These are phyloP conservation scores for Pagrus major DNA, from an alignment of 2,113 vertebrate species.

Conservation along the genomic window DNA sequence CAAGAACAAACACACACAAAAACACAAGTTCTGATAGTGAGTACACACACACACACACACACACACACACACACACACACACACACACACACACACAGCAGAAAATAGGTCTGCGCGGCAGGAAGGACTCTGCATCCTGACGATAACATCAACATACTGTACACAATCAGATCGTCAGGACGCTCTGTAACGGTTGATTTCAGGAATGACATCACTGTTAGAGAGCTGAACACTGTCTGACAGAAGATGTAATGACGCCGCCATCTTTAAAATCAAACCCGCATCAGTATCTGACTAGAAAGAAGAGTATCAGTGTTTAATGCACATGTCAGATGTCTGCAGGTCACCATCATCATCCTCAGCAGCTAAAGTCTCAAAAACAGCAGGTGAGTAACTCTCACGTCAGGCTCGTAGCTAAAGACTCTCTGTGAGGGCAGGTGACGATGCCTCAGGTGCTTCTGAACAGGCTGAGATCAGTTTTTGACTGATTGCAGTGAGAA, in stretches of 20 bases:
- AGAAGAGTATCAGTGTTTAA: not conserved
- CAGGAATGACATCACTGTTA: not conserved
- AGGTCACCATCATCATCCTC: not conserved
- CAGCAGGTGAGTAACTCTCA: not conserved
- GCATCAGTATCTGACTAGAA: not conserved
- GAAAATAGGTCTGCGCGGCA: conserved; percentile 34
- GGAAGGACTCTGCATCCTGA: conserved; percentile 72
- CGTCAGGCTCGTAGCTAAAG: not conserved
- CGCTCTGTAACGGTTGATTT: not conserved
- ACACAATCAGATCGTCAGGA: not conserved
- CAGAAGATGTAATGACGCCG: no score
- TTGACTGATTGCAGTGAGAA: not conserved
- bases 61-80: not conserved
- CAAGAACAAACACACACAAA: not conserved
- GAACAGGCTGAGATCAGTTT: not conserved
- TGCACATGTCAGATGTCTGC: not conserved
- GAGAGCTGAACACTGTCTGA: not conserved
- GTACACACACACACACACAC: not conserved
- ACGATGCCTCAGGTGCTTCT: not conserved
- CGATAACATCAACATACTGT: conserved; percentile 55
- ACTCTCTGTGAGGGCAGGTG: not conserved
- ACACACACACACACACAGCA: not conserved
- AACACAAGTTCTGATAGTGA: not conserved
- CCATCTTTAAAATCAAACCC: not conserved
- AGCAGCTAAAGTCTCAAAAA: not conserved